Evolutionary conservation across 2,797 vertebrate species (phyloP).

Genomic region (Tenualosa ilisha): DNA sequence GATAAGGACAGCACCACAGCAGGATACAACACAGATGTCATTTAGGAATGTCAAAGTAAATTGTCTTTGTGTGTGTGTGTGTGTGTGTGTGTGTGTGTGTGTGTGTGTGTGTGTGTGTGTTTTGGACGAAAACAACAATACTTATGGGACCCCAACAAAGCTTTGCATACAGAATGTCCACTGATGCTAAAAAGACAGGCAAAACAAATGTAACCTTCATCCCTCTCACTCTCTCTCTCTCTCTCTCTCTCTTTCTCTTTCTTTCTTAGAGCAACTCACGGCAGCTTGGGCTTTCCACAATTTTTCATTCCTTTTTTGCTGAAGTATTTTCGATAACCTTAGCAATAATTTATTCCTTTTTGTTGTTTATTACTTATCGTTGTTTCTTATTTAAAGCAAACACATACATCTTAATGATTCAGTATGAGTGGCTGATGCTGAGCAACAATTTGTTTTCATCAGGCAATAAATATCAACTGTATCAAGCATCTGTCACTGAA

Average conservation of each 20-base stretch:
- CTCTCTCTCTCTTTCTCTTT: constrained; percentile 3
- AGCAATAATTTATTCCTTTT: background rate
- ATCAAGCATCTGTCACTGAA: background rate
- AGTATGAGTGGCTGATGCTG: background rate
- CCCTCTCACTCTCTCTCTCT: constrained; percentile 27
- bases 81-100: constrained; percentile 30
- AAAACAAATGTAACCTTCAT: constrained; percentile 40
- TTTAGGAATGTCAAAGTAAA: constrained; percentile 59
- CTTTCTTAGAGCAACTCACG: background rate
- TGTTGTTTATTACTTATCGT: background rate
- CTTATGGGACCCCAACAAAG: constrained; percentile 48
- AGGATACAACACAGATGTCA: constrained; percentile 61
- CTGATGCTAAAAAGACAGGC: constrained; percentile 54
- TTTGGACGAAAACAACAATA: constrained; percentile 54
- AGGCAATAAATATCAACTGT: background rate
- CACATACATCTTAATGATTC: background rate
- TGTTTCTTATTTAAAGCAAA: background rate
- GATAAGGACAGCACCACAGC: constrained; percentile 69
- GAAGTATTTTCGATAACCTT: background rate
- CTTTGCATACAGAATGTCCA: constrained; percentile 48
- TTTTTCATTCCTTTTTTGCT: constrained; percentile 1
- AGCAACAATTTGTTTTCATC: background rate
- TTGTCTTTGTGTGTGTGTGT: constrained; percentile 44
- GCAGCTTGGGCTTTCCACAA: background rate
- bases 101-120: constrained; percentile 59